phyloP scores from a whole-genome alignment of 2,888 invertebrate species.

The Entomobrya proxima region DNA sequence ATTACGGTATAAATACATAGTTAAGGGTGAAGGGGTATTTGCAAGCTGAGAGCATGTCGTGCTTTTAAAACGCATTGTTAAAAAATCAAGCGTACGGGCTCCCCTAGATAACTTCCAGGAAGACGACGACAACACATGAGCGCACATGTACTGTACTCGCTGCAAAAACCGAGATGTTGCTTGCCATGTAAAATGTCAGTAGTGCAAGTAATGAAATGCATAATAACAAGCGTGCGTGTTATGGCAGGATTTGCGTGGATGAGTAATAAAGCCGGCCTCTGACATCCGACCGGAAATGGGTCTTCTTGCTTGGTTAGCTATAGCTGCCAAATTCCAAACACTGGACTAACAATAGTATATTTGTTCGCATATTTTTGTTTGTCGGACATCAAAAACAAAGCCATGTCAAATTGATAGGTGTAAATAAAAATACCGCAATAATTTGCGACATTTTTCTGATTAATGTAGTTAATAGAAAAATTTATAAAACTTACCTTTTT shows the following conservation, averaged over 20 bases:
- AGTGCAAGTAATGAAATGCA: too few relatives aligned
- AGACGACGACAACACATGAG: background rate
- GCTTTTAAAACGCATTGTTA: background rate
- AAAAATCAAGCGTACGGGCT: background rate
- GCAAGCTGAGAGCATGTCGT: too few relatives aligned
- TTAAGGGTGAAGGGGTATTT: background rate
- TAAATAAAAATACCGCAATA: too few relatives aligned
- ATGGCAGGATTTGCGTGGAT: background rate
- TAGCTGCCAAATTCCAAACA: background rate
- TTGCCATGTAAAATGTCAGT: too few relatives aligned
- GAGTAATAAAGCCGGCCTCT: background rate
- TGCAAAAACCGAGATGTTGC: background rate
- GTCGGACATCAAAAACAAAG: too few relatives aligned
- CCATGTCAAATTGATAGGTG: too few relatives aligned
- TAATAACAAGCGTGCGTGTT: too few relatives aligned
- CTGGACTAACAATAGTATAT: background rate
- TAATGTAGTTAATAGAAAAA: too few relatives aligned
- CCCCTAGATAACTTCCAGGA: constrained; percentile 30
- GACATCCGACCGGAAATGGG: background rate
- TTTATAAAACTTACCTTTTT: too few relatives aligned
- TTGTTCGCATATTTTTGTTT: too few relatives aligned
- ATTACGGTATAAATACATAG: background rate
- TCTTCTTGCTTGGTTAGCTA: background rate
- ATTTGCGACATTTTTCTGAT: too few relatives aligned
- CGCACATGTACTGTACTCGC: background rate